Evolutionary conservation across 2,888 invertebrate genomes (phyloP).

Genomic region (Catonia carolina): DNA sequence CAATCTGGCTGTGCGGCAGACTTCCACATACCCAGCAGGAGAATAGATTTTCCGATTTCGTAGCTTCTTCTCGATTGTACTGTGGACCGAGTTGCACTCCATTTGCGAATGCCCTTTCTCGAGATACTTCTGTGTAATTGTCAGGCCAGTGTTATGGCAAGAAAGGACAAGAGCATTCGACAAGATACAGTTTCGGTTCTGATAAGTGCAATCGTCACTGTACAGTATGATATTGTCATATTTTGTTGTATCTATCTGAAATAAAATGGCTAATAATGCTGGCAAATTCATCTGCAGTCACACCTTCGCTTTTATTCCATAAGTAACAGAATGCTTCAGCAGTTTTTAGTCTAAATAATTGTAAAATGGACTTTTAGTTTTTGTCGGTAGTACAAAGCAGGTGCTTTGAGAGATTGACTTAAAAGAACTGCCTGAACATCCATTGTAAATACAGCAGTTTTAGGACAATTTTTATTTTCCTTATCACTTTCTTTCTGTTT

Average conservation of each 20-base stretch:
- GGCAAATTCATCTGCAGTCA: constrained; percentile 16
- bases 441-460: neutral
- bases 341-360: constrained; percentile 7
- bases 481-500: constrained; percentile 8
- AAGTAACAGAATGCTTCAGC: neutral
- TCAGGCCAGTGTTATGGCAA: neutral
- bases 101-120: constrained; percentile 6
- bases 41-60: constrained; percentile 2
- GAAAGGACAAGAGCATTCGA: neutral
- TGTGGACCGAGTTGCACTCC: constrained; percentile 8
- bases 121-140: constrained; percentile 3
- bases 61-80: constrained; percentile 6
- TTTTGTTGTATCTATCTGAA: neutral
- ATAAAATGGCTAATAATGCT: constrained; percentile 16
- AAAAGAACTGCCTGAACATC: constrained; percentile 12
- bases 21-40: neutral
- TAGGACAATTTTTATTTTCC: neutral
- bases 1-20: constrained; percentile 3
- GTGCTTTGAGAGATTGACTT: constrained; percentile 10
- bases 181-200: constrained; percentile 11
- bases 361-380: constrained; percentile 17
- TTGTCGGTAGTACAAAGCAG: constrained; percentile 11
- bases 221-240: neutral
- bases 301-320: neutral
- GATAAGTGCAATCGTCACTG: constrained; percentile 8